A percentile compares a stretch with the other conserved stretches of the same genome.
Evolutionary conservation across 2,113 vertebrate genomes (phyloP).

Genomic region (Rhynchopsitta pachyrhyncha): DNA sequence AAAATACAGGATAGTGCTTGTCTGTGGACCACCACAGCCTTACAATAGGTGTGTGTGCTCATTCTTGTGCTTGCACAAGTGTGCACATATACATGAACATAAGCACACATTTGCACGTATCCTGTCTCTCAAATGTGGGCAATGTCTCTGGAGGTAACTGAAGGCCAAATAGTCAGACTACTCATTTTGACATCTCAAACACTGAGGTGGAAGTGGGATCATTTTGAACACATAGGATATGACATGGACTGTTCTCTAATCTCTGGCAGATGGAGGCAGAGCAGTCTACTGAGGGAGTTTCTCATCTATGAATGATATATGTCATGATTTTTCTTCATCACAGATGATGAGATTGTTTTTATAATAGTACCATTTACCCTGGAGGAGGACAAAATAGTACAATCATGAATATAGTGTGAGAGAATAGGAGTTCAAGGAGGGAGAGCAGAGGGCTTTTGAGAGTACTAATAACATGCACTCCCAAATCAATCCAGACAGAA

Average conservation of each 20-base stretch:
- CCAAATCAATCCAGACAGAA: neutral
- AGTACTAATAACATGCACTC: neutral
- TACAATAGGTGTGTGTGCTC: neutral
- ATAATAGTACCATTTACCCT: neutral
- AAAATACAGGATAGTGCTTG: neutral
- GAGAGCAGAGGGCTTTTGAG: neutral
- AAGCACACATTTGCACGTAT: rapidly evolving
- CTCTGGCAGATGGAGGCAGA: neutral
- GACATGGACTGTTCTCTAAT: neutral
- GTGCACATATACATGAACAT: neutral
- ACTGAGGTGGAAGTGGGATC: neutral
- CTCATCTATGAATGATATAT: neutral
- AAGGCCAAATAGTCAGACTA: neutral
- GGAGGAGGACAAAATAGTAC: neutral
- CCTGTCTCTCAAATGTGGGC: neutral
- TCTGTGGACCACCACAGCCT: neutral
- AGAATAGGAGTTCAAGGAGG: neutral
- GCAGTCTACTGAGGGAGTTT: neutral
- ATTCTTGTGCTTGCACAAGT: neutral
- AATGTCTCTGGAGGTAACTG: neutral
- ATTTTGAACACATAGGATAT: neutral
- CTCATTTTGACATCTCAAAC: neutral
- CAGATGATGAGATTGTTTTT: neutral
- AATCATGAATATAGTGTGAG: neutral
- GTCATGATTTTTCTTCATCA: neutral